These are phyloP conservation scores for Microctenopoma steveboyesi DNA, from an alignment of 2,797 vertebrate genomes.

Conservation along the genomic window DNA sequence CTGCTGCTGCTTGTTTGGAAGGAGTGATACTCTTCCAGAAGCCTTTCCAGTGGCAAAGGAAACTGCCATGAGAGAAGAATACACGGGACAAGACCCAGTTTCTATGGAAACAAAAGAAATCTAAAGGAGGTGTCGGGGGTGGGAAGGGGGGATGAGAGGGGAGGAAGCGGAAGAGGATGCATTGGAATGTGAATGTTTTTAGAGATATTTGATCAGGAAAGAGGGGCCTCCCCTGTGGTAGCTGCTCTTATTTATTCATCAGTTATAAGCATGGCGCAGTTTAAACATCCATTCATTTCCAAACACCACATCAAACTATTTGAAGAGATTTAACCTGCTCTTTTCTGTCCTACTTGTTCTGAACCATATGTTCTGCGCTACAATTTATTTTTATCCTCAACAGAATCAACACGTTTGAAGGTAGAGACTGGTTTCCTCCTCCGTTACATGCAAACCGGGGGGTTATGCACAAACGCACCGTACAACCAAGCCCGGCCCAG, in stretches of 20 bases:
- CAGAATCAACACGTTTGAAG: conserved; percentile 8
- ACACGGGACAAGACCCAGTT: conserved; percentile 74
- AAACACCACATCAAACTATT: conserved; percentile 44
- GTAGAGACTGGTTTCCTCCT: conserved; percentile 15
- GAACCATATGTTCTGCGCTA: neutral
- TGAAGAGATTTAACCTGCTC: conserved; percentile 17
- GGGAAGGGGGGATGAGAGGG: conserved; percentile 36
- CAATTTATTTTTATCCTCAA: conserved; percentile 12
- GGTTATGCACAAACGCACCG: conserved; percentile 11
- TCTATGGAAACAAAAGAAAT: conserved; percentile 82
- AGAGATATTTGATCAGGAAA: conserved; percentile 49
- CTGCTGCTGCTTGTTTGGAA: conserved; percentile 56
- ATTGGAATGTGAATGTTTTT: conserved; percentile 62
- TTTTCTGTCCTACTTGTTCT: neutral
- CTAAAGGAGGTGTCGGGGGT: conserved; percentile 51
- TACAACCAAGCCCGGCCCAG: conserved; percentile 11
- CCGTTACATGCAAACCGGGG: conserved; percentile 8
- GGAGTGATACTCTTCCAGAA: conserved; percentile 63
- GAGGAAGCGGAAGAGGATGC: conserved; percentile 39
- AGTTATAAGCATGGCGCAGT: conserved; percentile 22
- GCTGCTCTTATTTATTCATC: conserved; percentile 61
- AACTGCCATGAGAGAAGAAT: conserved; percentile 58
- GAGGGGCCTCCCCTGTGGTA: conserved; percentile 46
- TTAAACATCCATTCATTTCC: conserved; percentile 22
- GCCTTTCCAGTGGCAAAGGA: conserved; percentile 54